phyloP scores from a whole-genome alignment of 2,113 vertebrate genomes.

The Myiozetetes cayanensis region DNA sequence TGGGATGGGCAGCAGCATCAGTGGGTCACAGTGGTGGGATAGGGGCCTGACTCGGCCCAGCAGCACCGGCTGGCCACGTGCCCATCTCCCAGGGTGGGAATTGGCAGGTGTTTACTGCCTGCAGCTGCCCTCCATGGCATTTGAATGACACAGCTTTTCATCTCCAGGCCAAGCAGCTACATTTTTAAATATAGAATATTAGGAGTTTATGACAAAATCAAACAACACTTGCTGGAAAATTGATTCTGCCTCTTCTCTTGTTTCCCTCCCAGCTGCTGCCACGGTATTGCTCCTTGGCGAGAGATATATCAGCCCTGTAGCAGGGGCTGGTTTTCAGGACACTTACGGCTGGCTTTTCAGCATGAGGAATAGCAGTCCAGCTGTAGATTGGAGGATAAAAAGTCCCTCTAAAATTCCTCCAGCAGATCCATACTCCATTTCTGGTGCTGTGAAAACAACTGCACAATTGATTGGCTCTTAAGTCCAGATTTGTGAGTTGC shows the following conservation, averaged over 20 bases:
- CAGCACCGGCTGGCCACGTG: not conserved
- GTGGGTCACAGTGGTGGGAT: not conserved
- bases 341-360: slow-evolving; percentile 1
- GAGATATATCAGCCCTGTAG: not conserved
- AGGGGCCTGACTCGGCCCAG: not conserved
- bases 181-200: slow-evolving; percentile 38
- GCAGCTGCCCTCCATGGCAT: not conserved
- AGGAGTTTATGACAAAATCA: slow-evolving; percentile 59
- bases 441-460: not conserved
- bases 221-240: slow-evolving; percentile 60
- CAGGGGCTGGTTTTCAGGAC: not conserved
- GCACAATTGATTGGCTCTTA: slow-evolving; percentile 30
- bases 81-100: not conserved
- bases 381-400: slow-evolving; percentile 39
- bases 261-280: not conserved
- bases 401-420: slow-evolving; percentile 24
- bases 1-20: fast-evolving
- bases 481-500: slow-evolving; percentile 15
- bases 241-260: slow-evolving; percentile 34
- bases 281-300: not conserved
- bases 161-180: not conserved
- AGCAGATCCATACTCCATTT: slow-evolving; percentile 50
- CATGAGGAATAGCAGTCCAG: slow-evolving; percentile 22
- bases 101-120: fast-evolving
- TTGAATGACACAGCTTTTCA: not conserved